Evolutionary conservation across 2,113 vertebrate genomes (phyloP).

Genomic region (Atractosteus spatula): DNA sequence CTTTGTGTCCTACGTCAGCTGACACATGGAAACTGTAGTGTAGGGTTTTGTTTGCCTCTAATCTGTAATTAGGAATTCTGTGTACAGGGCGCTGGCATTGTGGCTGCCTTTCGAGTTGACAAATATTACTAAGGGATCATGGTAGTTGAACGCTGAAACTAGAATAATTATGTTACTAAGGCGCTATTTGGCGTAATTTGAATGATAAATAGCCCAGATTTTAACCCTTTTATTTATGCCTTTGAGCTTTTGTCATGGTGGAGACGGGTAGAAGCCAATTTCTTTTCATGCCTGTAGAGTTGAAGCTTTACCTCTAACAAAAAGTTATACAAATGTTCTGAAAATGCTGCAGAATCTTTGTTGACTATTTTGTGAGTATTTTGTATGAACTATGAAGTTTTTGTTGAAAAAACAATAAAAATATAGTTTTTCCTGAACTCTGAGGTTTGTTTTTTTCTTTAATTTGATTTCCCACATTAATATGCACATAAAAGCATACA

Average conservation of each 20-base stretch:
- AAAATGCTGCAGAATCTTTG: too few species aligned
- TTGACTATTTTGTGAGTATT: too few species aligned
- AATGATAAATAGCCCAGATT: slow-evolving; percentile 33
- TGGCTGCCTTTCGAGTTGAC: slow-evolving; percentile 31
- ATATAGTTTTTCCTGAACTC: too few species aligned
- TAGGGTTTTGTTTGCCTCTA: slow-evolving; percentile 49
- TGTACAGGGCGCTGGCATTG: slow-evolving; percentile 38
- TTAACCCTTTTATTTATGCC: slow-evolving; percentile 19
- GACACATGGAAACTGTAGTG: slow-evolving; percentile 54
- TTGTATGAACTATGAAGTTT: too few species aligned
- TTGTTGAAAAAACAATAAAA: too few species aligned
- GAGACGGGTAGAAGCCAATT: slow-evolving; percentile 3
- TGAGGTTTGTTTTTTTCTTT: too few species aligned
- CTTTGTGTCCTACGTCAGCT: slow-evolving; percentile 48
- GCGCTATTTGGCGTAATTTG: slow-evolving; percentile 25
- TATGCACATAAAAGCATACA: too few species aligned
- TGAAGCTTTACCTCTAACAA: neutral
- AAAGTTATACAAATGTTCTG: neutral
- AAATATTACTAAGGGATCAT: slow-evolving; percentile 41
- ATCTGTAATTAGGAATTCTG: slow-evolving; percentile 60
- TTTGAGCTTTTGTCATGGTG: slow-evolving; percentile 12
- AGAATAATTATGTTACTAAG: slow-evolving; percentile 30
- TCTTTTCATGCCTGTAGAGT: slow-evolving; percentile 5
- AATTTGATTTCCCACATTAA: too few species aligned
- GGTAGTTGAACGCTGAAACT: slow-evolving; percentile 26